Evolutionary conservation across 2,888 invertebrate species (phyloP).

Genomic region (Achlya flavicornis): DNA sequence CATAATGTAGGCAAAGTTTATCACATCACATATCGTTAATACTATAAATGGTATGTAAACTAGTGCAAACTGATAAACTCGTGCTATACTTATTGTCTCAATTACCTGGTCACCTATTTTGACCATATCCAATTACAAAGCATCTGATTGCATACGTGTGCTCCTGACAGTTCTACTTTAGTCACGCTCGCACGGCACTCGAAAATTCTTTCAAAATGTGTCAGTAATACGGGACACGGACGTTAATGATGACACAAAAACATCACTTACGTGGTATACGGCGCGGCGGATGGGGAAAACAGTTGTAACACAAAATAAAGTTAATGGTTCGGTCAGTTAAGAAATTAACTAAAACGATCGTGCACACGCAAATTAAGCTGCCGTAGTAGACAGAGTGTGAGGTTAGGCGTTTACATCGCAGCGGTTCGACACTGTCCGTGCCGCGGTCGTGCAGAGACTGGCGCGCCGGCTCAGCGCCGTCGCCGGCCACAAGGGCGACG

Average conservation of each 20-base stretch:
- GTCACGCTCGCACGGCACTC: slow-evolving; percentile 57
- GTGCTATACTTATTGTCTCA: slow-evolving; percentile 15
- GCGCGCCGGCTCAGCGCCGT: slow-evolving; percentile 39
- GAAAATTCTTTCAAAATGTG: slow-evolving; percentile 57
- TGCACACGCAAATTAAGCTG: slow-evolving; percentile 73
- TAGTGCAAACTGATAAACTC: slow-evolving; percentile 3
- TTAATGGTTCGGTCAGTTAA: slow-evolving; percentile 52
- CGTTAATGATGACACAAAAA: slow-evolving; percentile 66
- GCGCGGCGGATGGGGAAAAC: slow-evolving; percentile 50
- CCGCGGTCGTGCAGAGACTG: slow-evolving; percentile 80
- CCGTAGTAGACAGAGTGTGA: slow-evolving; percentile 76
- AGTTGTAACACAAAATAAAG: slow-evolving; percentile 64
- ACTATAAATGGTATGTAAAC: slow-evolving; percentile 19
- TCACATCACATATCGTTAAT: slow-evolving; percentile 19
- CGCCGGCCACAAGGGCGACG: slow-evolving; percentile 32
- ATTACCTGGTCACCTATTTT: slow-evolving; percentile 59
- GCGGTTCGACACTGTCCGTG: slow-evolving; percentile 79
- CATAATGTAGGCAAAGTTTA: slow-evolving; percentile 28
- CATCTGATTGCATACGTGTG: slow-evolving; percentile 39
- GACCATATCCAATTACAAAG: slow-evolving; percentile 58
- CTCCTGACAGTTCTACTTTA: slow-evolving; percentile 52
- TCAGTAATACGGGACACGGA: slow-evolving; percentile 59
- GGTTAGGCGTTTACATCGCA: slow-evolving; percentile 81
- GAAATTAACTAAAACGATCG: slow-evolving; percentile 53
- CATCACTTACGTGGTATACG: slow-evolving; percentile 73